Evolutionary conservation across 2,113 vertebrate genomes (phyloP).

Genomic region (Periophthalmus modestus): DNA sequence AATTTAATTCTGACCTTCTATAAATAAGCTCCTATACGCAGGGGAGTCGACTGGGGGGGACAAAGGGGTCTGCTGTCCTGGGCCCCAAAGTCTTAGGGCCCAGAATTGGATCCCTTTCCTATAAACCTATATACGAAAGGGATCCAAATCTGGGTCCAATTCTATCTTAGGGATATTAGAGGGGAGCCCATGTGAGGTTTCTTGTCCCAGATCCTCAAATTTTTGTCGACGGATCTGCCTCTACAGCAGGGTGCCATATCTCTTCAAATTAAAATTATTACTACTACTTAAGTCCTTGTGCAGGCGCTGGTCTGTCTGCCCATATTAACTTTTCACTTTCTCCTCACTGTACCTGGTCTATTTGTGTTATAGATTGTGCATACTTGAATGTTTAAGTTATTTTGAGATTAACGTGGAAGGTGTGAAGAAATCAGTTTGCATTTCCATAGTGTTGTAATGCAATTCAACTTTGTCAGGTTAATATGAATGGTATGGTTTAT

Average conservation of each 20-base stretch:
- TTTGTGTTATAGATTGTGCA: constrained; percentile 36
- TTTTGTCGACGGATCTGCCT: not conserved
- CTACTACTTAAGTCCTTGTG: not conserved
- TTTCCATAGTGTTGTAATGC: not conserved
- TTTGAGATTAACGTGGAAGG: not conserved
- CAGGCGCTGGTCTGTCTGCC: constrained; percentile 8
- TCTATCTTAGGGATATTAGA: too few relatives aligned
- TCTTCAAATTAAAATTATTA: not conserved
- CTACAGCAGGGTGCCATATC: not conserved
- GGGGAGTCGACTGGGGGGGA: too few relatives aligned
- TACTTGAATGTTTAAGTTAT: constrained; percentile 61
- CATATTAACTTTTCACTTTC: not conserved
- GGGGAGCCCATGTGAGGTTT: too few relatives aligned
- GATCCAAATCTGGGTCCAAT: too few relatives aligned
- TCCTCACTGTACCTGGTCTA: constrained; percentile 17
- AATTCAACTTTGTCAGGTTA: not conserved
- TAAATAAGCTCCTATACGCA: not conserved
- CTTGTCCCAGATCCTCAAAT: too few relatives aligned
- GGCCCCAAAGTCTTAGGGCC: too few relatives aligned
- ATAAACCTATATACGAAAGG: too few relatives aligned
- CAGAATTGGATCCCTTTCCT: too few relatives aligned
- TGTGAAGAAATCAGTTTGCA: constrained; percentile 2
- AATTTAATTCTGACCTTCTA: not conserved
- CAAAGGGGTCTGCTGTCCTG: too few relatives aligned
- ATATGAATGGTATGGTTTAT: not conserved